Conservation (phyloP, 1,140 invertebrate genomes). For the Tigriopus japonicus region DNA sequence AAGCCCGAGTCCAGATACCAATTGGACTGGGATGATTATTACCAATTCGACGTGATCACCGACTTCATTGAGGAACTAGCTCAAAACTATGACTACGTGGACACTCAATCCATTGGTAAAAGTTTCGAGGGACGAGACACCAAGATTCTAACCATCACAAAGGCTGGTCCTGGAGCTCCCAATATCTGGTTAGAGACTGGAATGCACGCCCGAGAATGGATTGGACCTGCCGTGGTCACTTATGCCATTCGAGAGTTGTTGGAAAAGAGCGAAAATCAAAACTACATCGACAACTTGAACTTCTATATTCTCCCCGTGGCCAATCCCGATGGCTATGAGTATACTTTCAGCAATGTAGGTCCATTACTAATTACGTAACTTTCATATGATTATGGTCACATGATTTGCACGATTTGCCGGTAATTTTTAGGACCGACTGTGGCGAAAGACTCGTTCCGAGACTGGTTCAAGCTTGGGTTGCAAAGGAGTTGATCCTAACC, state of each 20-base stretch:
- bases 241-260: constrained; percentile 32
- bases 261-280: neutral
- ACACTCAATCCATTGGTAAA: constrained; percentile 24
- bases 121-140: constrained; percentile 38
- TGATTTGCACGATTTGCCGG: no score
- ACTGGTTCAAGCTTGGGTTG: constrained; percentile 13
- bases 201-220: constrained; percentile 12
- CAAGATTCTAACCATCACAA: constrained; percentile 31
- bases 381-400: no score
- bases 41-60: no score
- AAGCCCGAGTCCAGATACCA: no score
- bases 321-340: constrained; percentile 20
- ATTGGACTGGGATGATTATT: no score
- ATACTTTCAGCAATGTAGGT: neutral
- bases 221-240: constrained; percentile 2
- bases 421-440: constrained; percentile 20
- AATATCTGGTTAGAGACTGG: neutral
- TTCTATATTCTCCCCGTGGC: constrained; percentile 24
- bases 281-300: constrained; percentile 43
- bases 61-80: no score
- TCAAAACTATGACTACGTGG: no score
- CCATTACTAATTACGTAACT: no score
- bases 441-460: constrained; percentile 21
- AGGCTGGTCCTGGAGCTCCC: neutral
- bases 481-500: constrained; percentile 21